Percentiles rank a stretch among this genome's conserved stretches.
phyloP scores from a whole-genome alignment of 2,113 vertebrate genomes.

The Leptodactylus fuscus region DNA sequence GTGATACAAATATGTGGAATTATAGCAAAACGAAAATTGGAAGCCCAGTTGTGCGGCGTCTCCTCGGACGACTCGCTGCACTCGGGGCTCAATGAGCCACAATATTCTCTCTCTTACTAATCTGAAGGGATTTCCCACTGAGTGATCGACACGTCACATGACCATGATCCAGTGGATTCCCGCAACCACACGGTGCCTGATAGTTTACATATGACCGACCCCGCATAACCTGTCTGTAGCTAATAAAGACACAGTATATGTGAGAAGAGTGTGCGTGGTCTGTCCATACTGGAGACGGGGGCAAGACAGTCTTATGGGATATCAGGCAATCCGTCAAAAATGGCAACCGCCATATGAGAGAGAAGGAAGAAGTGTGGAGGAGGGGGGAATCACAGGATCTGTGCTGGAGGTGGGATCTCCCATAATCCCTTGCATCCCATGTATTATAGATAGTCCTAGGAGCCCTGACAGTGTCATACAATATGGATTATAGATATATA shows the following conservation, averaged over 20 bases:
- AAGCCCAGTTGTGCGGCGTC: not conserved
- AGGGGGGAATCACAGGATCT: no score
- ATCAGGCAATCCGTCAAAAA: no score
- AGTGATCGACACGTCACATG: not conserved
- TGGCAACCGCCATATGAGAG: no score
- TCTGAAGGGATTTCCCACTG: not conserved
- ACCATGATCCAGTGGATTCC: not conserved
- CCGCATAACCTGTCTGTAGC: not conserved
- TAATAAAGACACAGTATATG: slow-evolving; percentile 10
- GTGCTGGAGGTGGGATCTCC: no score
- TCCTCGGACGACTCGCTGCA: not conserved
- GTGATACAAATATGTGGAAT: not conserved
- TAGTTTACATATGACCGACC: not conserved
- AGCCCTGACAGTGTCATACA: no score
- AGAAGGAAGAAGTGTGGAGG: no score
- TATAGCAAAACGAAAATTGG: not conserved
- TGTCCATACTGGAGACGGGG: not conserved
- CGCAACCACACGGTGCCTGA: slow-evolving; percentile 10
- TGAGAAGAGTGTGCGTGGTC: not conserved
- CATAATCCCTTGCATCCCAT: no score
- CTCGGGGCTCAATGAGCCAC: not conserved
- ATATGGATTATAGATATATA: no score
- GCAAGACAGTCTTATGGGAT: no score
- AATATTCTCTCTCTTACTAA: slow-evolving; percentile 10
- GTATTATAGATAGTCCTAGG: no score